Base-by-base conservation (phyloP, 2,797 vertebrate genomes). In the Tadarida brasiliensis region DNA sequence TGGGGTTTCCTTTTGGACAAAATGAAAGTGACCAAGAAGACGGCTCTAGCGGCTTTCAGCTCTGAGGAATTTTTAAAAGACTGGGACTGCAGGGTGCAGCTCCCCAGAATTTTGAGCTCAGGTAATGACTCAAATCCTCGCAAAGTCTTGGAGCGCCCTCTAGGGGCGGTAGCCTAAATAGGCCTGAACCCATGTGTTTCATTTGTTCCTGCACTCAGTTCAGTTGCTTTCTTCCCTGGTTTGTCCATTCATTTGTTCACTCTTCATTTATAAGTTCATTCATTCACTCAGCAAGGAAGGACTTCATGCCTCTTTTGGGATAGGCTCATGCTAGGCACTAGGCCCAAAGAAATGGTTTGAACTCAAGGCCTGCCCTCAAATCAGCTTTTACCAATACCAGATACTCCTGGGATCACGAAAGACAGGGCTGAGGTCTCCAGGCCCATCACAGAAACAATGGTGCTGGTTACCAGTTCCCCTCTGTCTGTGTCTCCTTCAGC, bases 81-180 rank as follows among this genome's bases (percentile, higher is more conserved):
- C 35, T 68, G 24, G 5, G 35, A 59, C 74, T 67, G 7, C 15
- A 30, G 54, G 33, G 28, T 7, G 20, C 35, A 10, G 70, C 80
- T 63, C 91, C 63, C n/a, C 47, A 85, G 73, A 92, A 70, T 70
- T 35, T 33, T 49, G 77, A 74, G 51, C 2, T 3, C 4, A 15
- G 0, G 11, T 3, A 11, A 24, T 24, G 20, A 17, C 22, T 77
- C 33, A 33, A 82, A n/a, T 54, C n/a, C 61, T 92, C 63, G 65
- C 56, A 19, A 91, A 94, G 97, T 88, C 84, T 84, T 83, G 90
- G 97, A 96, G 96, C 39, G 74, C 98, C 97, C 97, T 97, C 98
- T 98, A 97, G 96, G 63, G 96, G 83, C 2, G 0, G 4, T 5
- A 84, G 9, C 49, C 63, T 49, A 59, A 47, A 10, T 26, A 90